Evolutionary conservation across 1,140 invertebrate genomes (phyloP), one percentile per base, ranked within the genome.

Genomic region (Drosophila gunungcola): DNA sequence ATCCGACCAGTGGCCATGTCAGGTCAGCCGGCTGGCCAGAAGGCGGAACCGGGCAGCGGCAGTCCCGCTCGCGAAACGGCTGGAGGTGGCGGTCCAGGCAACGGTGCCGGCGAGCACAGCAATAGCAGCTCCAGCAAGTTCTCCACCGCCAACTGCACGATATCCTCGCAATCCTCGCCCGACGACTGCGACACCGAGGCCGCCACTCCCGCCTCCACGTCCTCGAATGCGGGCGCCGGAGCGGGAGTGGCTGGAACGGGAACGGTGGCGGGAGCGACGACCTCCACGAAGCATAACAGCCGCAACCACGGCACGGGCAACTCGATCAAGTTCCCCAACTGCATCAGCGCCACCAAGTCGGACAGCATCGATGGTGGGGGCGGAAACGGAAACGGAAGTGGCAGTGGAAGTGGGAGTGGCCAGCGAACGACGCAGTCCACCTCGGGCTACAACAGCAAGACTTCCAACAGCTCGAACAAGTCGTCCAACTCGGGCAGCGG

Each of bases 101-200:
- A 68, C 38, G 68, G 41, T 7, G 53, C 54, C 13, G 69, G 82
- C 9, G 89, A 92, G 63, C 73, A 92, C 52, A 92, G 90, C 69
- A 91, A 92, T 62, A 92, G 91, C 68, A 92, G 90, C 60, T 92
- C 91, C 25, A 92, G 91, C 60, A 92, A 92, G 65, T 92, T 92
- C 70, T 91, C 91, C 13, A 92, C 91, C 56, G 91, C 91, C 65
- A 92, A 92, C 64, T 92, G 91, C 70, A 92, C 90, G 48, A 92
- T 92, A 80, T 92, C 91, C 53, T 92, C 91, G 38, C 91, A 92
- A 43, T 92, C 91, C 55, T 92, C 91, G 43, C 91, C 91, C 21
- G 91, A 92, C 45, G 91, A 90, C 52, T 69, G 64, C 25, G 78
- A 78, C 25, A 73, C 72, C 6, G 83, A 78, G 10, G 52, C 75